Base-by-base conservation (phyloP, 1,140 invertebrate genomes). In the Episyrphus balteatus region DNA sequence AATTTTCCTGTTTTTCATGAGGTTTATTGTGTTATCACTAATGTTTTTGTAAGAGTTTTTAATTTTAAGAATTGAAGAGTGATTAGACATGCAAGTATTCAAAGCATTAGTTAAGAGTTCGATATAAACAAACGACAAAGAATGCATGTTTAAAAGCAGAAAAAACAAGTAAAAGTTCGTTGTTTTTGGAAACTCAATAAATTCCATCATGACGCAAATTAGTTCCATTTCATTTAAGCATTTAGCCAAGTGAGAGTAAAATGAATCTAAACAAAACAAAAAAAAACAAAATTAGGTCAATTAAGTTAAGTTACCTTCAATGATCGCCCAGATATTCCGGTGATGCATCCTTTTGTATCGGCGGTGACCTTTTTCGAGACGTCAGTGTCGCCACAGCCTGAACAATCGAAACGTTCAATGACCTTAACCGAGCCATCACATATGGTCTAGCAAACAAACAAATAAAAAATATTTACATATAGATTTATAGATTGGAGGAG, bases 381-480 rank as follows among this genome's bases (percentile, higher is more conserved):
- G 62, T 89, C 83, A 33, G 94, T 88, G 77, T 97, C 92, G 19
- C 92, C 95, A 61, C 89, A 86, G 42, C 96, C 96, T 61, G 86
- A 92, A 52, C 90, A 93, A 73, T 98, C 94, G 64, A 88, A 88
- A 41, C 95, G 78, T 63, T 97, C 93, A 59, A 98, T 84, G 38
- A 99, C 81, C 75, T 99, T 99, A 31, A 83, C 78, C 63, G 88
- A 82, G 15, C 92, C 93, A 55, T 68, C 62, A 39, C 55, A 61
- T 13, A 66, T 94, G 48, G 82, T 75, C 92, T 96, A 66, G 32
- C 14, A 26, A 49, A 31, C 10, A 21, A 9, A 38, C 3, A 44
- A 32, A 32, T 21, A 14, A 32, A 17, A 21, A 18, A 42, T 13
- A 7, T n/a, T 6, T 42, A 15, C 15, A 42, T 5, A 18, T 5